Evolutionary conservation across 2,797 vertebrate genomes (phyloP), one percentile per base, ranked within the genome.

Genomic region (Galago senegalensis): DNA sequence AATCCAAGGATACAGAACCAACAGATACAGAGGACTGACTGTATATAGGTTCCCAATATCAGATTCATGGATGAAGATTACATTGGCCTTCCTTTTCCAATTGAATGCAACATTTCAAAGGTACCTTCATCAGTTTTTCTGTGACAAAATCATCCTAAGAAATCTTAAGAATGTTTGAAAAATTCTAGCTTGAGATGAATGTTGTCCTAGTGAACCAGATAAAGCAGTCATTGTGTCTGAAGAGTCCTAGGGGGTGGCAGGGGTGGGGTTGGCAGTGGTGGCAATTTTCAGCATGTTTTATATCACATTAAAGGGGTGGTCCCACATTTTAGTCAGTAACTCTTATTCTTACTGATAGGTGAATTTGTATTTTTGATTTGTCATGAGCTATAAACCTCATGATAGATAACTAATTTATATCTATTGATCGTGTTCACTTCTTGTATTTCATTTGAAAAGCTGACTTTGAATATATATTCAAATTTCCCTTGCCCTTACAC

Each of bases 81-180:
- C 46, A 34, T n/a, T 4, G 11, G 14, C 7, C 23, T 34, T 10
- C 17, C 49, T 9, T 29, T 34, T 13, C 61, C 46, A 67, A 63
- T 53, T 25, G 13, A 70, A 77, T 82, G 11, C 27, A 81, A 7
- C 60, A 76, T 46, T 70, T 76, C 34, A 31, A 46, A 70, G 37
- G 34, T 77, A 63, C 23, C 61, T 87, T 63, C 20, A 5, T 84
- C 20, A 73, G 11, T 77, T 94, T 82, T 65, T 72, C 69, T 65
- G 34, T 17, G 75, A 23, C 82, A 86, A 43, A 90, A 56, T 53
- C 87, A 87, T 82, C 86, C 53, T 89, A 82, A 87, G 69, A 93
- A 90, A 76, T 93, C 14, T 93, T 76, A 93, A 70, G 75, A 92
- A 89, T 86, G 67, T 75, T 72, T 90, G 72, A 40, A 73, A 85